Evolutionary conservation across 2,113 vertebrate species (phyloP).

Genomic region (Eonycteris spelaea): DNA sequence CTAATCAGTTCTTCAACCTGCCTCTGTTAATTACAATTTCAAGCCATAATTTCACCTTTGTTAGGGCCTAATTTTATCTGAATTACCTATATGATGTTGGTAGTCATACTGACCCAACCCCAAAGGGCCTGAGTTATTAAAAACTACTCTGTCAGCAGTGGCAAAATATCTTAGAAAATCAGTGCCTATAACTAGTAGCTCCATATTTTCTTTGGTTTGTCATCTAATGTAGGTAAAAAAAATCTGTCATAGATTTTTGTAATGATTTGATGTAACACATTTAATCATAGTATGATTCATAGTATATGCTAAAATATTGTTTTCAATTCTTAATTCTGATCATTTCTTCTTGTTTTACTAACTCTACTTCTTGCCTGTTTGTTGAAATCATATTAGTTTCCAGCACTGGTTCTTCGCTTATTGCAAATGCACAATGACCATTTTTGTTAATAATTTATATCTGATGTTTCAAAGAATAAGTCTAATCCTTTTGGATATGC

Average conservation of each 20-base stretch:
- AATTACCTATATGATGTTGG: conserved; percentile 31
- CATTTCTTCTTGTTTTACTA: conserved; percentile 38
- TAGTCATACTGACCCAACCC: background rate
- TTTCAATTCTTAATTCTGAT: background rate
- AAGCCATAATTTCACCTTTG: conserved; percentile 30
- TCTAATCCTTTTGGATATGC: background rate
- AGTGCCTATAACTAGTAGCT: background rate
- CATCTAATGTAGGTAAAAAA: background rate
- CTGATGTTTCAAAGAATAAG: background rate
- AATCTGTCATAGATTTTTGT: background rate
- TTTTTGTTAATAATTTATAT: conserved; percentile 2
- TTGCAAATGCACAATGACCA: background rate
- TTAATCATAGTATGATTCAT: background rate
- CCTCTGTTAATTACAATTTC: conserved; percentile 17
- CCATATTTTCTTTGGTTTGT: conserved; percentile 25
- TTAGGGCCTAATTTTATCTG: background rate
- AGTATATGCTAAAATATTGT: background rate
- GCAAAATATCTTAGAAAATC: conserved; percentile 26
- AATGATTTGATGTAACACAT: background rate
- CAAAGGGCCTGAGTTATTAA: background rate
- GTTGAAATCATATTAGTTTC: background rate
- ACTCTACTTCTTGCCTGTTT: background rate
- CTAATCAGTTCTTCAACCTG: conserved; percentile 18
- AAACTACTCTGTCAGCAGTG: background rate
- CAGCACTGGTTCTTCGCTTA: background rate